Percentiles rank a stretch among this genome's conserved stretches.
Evolutionary conservation across 2,797 vertebrate genomes (phyloP).

Genomic region (Lagodon rhomboides): DNA sequence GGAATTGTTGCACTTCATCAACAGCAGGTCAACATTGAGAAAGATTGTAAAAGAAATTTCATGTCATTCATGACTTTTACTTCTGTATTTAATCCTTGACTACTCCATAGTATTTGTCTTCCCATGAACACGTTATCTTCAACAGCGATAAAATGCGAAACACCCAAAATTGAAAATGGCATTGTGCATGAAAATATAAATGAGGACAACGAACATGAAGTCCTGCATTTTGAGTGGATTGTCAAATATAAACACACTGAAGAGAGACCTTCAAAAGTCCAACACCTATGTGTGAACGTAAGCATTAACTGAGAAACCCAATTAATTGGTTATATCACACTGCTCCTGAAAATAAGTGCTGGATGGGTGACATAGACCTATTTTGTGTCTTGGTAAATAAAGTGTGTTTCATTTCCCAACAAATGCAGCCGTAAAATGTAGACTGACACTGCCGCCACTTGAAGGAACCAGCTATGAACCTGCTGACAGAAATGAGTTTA

Average conservation of each 20-base stretch:
- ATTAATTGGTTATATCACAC: no score
- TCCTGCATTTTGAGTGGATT: constrained; percentile 46
- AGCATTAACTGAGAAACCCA: constrained; percentile 27
- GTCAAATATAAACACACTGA: rapidly evolving
- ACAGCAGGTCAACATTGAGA: no score
- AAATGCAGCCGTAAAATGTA: constrained; percentile 67
- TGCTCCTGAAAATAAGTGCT: background rate
- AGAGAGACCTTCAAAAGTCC: constrained; percentile 41
- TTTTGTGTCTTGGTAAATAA: background rate
- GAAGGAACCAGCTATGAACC: background rate
- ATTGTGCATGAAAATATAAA: rapidly evolving
- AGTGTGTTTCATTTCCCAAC: background rate
- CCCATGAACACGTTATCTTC: background rate
- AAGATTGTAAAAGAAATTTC: no score
- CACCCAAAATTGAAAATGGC: constrained; percentile 34
- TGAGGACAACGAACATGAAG: background rate
- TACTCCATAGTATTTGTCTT: background rate
- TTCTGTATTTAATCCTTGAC: background rate
- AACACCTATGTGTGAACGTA: constrained; percentile 64
- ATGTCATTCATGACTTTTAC: background rate
- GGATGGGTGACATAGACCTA: no score
- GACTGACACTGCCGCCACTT: rapidly evolving
- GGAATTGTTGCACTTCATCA: background rate
- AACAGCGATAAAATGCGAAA: constrained; percentile 45
- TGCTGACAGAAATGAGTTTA: constrained; percentile 38